These are phyloP conservation scores for Allygus modestus DNA, from an alignment of 2,888 invertebrate species.

Conservation along the genomic window DNA sequence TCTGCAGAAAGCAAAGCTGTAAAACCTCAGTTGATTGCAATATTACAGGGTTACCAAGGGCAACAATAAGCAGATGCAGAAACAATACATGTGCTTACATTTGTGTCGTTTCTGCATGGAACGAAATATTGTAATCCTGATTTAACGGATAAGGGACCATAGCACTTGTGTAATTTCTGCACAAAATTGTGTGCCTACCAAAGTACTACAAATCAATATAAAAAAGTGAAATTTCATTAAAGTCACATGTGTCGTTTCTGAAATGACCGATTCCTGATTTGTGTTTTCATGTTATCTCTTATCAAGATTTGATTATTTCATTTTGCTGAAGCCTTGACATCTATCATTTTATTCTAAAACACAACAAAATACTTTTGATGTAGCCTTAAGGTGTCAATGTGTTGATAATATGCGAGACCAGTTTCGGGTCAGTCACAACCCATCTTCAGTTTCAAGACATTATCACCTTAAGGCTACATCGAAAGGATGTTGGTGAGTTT, in stretches of 20 bases:
- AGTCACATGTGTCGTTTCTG: constrained; percentile 20
- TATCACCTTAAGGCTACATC: no score
- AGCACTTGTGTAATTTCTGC: constrained; percentile 5
- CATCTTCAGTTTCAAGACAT: no score
- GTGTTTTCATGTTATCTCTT: no score
- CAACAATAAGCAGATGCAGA: not conserved
- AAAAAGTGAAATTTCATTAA: not conserved
- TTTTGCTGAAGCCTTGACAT: no score
- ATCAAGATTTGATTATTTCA: no score
- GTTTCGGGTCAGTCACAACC: no score
- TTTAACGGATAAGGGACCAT: not conserved
- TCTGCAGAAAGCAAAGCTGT: no score
- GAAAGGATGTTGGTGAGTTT: no score
- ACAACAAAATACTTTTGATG: no score
- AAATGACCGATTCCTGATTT: not conserved
- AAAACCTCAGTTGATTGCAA: not conserved
- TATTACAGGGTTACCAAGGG: constrained; percentile 32
- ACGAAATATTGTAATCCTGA: constrained; percentile 14
- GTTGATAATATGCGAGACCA: no score
- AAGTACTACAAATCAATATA: not conserved
- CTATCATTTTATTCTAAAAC: no score
- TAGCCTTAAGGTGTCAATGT: no score
- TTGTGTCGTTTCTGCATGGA: constrained; percentile 41
- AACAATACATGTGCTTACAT: constrained; percentile 17
- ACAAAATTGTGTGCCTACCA: constrained; percentile 3